Percentiles rank a stretch among this genome's conserved stretches.
Conservation (phyloP, 2,113 vertebrate species). For the Chionodraco myersi region DNA sequence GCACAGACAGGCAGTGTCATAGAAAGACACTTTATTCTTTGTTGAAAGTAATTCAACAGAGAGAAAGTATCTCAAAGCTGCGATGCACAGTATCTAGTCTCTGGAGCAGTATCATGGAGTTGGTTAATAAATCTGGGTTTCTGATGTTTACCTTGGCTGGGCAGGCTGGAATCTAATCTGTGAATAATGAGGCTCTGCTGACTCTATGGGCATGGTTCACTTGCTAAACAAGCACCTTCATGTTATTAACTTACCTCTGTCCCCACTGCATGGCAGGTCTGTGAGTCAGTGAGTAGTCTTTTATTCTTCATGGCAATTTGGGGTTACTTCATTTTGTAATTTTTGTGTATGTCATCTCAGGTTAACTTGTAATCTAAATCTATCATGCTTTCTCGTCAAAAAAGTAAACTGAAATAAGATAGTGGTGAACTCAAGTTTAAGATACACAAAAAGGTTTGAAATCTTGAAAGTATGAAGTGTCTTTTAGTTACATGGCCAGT, state of each 20-base stretch:
- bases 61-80: not conserved
- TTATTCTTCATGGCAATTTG: not conserved
- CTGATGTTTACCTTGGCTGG: slow-evolving; percentile 20
- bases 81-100: not conserved
- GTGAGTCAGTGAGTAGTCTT: too few species aligned
- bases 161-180: slow-evolving; percentile 45
- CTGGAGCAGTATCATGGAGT: not conserved
- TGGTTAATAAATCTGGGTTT: not conserved
- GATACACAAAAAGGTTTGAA: too few species aligned
- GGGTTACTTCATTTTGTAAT: too few species aligned
- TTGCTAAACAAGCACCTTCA: not conserved
- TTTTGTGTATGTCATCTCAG: not conserved
- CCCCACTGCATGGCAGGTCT: not conserved
- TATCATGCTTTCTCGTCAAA: not conserved
- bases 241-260: not conserved
- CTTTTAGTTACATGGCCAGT: not conserved
- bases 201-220: slow-evolving; percentile 21
- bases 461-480: not conserved
- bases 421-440: too few species aligned
- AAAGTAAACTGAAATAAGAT: not conserved
- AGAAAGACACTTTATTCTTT: not conserved
- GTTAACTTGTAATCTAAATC: too few species aligned
- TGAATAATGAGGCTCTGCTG: slow-evolving; percentile 41
- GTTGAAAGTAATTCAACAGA: not conserved
- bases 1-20: not conserved